Conservation (phyloP, 2,888 invertebrate species). For the Spilarctia lutea region DNA sequence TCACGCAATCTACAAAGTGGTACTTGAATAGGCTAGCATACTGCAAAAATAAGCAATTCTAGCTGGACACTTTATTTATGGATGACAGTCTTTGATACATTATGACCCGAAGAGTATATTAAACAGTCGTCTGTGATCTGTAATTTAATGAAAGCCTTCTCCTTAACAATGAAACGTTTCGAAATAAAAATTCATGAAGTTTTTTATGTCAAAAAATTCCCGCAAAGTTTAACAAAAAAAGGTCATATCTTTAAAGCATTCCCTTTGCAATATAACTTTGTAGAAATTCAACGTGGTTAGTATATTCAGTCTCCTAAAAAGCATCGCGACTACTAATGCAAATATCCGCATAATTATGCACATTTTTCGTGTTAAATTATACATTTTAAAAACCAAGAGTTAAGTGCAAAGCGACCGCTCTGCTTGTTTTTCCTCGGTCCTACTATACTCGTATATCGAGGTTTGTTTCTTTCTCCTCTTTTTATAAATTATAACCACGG, state of each 20-base stretch:
- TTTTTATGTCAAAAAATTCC: neutral
- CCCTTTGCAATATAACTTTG: neutral
- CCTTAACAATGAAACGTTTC: neutral
- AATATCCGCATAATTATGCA: slow-evolving; percentile 58
- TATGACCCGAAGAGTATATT: too few relatives aligned
- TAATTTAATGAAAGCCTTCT: too few relatives aligned
- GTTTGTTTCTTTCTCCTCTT: slow-evolving; percentile 4
- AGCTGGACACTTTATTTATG: too few relatives aligned
- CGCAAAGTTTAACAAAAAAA: neutral
- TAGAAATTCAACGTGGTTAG: slow-evolving; percentile 3
- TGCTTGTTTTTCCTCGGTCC: slow-evolving; percentile 10
- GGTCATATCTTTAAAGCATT: neutral
- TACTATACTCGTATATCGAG: slow-evolving; percentile 2
- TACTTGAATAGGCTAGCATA: too few relatives aligned
- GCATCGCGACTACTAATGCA: slow-evolving; percentile 40
- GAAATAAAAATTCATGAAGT: neutral
- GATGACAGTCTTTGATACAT: too few relatives aligned
- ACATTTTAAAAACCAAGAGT: slow-evolving; percentile 46
- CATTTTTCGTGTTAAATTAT: slow-evolving; percentile 53
- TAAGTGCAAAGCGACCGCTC: slow-evolving; percentile 28
- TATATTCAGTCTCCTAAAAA: slow-evolving; percentile 42
- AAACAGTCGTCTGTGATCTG: too few relatives aligned
- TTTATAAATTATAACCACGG: slow-evolving; percentile 14
- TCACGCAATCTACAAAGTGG: too few relatives aligned
- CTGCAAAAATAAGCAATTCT: too few relatives aligned